These are phyloP conservation scores for Octopus sinensis DNA, from an alignment of 1,140 invertebrate species.

Conservation along the genomic window DNA sequence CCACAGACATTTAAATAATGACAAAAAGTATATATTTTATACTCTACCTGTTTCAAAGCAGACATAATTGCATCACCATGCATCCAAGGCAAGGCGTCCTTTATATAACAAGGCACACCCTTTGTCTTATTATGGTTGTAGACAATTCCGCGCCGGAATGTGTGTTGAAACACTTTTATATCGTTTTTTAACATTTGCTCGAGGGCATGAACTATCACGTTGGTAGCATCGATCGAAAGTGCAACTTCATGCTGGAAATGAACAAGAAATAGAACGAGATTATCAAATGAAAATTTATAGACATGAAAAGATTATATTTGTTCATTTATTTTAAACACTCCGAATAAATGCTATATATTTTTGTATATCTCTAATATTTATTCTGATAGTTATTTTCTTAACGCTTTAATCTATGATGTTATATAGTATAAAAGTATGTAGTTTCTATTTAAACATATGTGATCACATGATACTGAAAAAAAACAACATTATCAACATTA, in stretches of 20 bases:
- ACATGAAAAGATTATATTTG: too few relatives aligned
- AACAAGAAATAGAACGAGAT: neutral
- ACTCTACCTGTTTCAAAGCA: constrained; percentile 41
- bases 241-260: constrained; percentile 43
- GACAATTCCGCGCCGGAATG: constrained; percentile 44
- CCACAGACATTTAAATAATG: neutral
- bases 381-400: too few relatives aligned
- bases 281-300: too few relatives aligned
- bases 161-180: constrained; percentile 40
- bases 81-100: constrained; percentile 45
- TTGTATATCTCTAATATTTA: too few relatives aligned
- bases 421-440: too few relatives aligned
- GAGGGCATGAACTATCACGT: constrained; percentile 40
- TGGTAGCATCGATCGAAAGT: constrained; percentile 45
- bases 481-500: too few relatives aligned
- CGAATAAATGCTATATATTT: too few relatives aligned
- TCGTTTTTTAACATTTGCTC: constrained; percentile 38
- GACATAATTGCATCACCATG: constrained; percentile 43
- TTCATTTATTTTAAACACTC: too few relatives aligned
- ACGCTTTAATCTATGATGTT: too few relatives aligned
- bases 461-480: too few relatives aligned
- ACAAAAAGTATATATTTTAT: neutral
- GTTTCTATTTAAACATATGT: too few relatives aligned
- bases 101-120: constrained; percentile 45
- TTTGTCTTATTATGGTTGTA: constrained; percentile 49